Percentiles rank a stretch among this genome's conserved stretches.
Conservation (phyloP, 2,797 vertebrate species). For the Gallinago nigripennis region DNA sequence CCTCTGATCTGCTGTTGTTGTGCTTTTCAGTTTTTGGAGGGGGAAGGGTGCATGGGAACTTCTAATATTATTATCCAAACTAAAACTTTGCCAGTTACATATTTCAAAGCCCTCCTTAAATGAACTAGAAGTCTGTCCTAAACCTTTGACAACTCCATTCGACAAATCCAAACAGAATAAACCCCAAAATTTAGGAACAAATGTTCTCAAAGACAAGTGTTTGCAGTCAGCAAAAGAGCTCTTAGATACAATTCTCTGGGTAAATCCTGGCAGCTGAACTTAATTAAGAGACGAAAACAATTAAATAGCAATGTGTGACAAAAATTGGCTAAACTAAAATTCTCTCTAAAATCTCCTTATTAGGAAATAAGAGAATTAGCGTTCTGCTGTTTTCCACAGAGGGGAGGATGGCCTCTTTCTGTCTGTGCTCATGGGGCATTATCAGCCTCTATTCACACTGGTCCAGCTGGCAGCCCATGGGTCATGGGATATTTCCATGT, state of each 20-base stretch:
- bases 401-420: not conserved
- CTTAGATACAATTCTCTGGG: constrained; percentile 17
- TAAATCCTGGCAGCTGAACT: constrained; percentile 39
- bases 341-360: constrained; percentile 49
- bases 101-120: constrained; percentile 9
- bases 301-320: constrained; percentile 28
- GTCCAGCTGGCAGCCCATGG: constrained; percentile 14
- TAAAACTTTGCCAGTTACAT: not conserved
- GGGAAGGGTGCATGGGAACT: not conserved
- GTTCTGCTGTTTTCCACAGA: constrained; percentile 10
- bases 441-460: not conserved
- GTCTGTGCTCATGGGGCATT: not conserved
- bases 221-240: not conserved
- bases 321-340: constrained; percentile 37
- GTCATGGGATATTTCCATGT: not conserved
- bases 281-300: constrained; percentile 60
- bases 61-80: not conserved
- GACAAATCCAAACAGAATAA: not conserved
- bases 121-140: not conserved
- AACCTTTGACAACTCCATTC: not conserved
- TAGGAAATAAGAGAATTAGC: constrained; percentile 38
- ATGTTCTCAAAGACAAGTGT: not conserved
- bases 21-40: not conserved
- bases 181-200: not conserved
- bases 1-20: not conserved